Conservation (phyloP, 2,888 invertebrate genomes). For the Leptogaster cylindrica region DNA sequence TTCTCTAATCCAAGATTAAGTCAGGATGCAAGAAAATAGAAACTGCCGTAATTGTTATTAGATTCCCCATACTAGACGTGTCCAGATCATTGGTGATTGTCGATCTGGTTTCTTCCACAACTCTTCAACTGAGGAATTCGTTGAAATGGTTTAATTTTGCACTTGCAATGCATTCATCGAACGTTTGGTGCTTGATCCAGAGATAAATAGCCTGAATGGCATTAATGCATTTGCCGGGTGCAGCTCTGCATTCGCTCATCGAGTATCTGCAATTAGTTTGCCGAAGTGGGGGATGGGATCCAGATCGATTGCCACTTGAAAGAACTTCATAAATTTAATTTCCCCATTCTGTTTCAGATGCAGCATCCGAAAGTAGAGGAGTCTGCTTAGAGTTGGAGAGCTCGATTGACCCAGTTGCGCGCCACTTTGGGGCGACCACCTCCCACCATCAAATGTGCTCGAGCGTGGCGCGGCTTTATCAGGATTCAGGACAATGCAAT, state of each 20-base stretch:
- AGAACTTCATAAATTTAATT: conserved; percentile 13
- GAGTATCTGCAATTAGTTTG: conserved; percentile 14
- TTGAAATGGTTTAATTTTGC: conserved; percentile 1
- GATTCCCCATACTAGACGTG: neutral
- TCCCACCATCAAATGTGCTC: neutral
- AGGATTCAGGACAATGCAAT: conserved; percentile 13
- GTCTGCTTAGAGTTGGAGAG: neutral
- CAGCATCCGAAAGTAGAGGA: conserved; percentile 6
- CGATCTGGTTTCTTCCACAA: neutral
- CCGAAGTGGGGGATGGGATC: neutral
- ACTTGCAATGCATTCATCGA: neutral
- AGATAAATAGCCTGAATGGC: neutral
- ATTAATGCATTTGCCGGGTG: neutral
- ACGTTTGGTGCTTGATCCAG: neutral
- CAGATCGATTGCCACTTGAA: conserved; percentile 7
- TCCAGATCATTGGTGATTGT: neutral
- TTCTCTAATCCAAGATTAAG: neutral
- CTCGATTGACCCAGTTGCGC: conserved; percentile 21
- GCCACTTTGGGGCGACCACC: neutral
- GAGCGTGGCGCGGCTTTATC: neutral
- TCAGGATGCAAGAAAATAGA: neutral
- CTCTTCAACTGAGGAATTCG: neutral
- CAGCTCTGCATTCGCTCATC: neutral
- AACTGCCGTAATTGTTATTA: neutral
- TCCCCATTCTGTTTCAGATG: conserved; percentile 19